Conservation (phyloP, 2,888 invertebrate species). For the Chrysomela aeneicollis region DNA sequence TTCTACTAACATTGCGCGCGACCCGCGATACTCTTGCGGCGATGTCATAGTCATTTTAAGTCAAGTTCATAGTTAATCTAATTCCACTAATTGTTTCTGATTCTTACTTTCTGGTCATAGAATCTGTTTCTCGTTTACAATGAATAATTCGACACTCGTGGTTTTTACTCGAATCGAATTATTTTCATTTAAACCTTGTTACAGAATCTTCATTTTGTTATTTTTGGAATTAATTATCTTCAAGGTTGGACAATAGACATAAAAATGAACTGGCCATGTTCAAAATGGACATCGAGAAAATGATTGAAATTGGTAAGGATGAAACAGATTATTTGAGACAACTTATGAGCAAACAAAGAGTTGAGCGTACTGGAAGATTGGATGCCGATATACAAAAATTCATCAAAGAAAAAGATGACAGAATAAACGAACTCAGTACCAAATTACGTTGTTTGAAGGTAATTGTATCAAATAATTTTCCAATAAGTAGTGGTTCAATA, state of each 20-base stretch:
- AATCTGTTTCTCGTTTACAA: too few species aligned
- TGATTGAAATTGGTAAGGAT: slow-evolving; percentile 44
- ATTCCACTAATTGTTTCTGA: too few species aligned
- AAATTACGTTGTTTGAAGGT: slow-evolving; percentile 59
- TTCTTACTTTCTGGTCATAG: too few species aligned
- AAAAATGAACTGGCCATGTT: slow-evolving; percentile 70
- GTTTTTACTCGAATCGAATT: too few species aligned
- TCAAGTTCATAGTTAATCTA: too few species aligned
- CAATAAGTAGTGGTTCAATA: slow-evolving; percentile 11
- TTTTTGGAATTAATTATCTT: slow-evolving; percentile 18
- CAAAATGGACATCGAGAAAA: slow-evolving; percentile 69
- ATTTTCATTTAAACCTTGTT: too few species aligned
- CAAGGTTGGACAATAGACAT: slow-evolving; percentile 69
- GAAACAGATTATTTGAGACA: slow-evolving; percentile 59
- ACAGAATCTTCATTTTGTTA: too few species aligned
- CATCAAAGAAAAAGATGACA: slow-evolving; percentile 60
- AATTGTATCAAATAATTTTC: slow-evolving; percentile 9
- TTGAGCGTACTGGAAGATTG: slow-evolving; percentile 55
- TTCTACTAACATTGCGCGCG: too few species aligned
- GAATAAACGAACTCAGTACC: slow-evolving; percentile 61
- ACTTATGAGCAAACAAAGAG: slow-evolving; percentile 59
- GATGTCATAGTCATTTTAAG: too few species aligned
- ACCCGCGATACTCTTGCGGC: too few species aligned
- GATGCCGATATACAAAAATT: slow-evolving; percentile 57
- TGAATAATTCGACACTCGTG: too few species aligned